phyloP scores from a whole-genome alignment of 2,113 vertebrate genomes.

The Dolichotis patagonum region DNA sequence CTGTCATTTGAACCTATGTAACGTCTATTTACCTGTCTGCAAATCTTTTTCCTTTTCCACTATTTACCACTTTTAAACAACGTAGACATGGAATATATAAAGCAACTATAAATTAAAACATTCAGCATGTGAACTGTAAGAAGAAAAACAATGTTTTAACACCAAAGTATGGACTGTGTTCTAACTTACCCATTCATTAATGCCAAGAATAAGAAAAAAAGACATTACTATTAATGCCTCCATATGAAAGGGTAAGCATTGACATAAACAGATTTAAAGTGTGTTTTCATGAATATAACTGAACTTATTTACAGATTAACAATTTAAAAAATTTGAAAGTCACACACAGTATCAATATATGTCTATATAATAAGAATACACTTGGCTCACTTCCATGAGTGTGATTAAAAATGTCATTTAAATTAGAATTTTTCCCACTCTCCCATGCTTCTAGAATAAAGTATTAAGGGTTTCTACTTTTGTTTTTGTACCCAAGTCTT shows the following conservation, averaged over 20 bases:
- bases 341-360: neutral
- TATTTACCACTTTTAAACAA: neutral
- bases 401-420: neutral
- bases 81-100: neutral
- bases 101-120: neutral
- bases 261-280: neutral
- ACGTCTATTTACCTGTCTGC: neutral
- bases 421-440: neutral
- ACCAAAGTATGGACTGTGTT: neutral
- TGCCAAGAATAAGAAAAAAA: neutral
- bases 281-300: neutral
- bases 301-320: neutral
- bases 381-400: neutral
- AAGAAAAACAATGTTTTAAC: neutral
- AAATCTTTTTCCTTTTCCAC: neutral
- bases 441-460: neutral
- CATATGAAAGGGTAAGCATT: neutral
- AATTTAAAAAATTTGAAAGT: neutral
- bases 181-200: neutral
- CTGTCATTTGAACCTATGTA: neutral
- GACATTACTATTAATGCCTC: neutral
- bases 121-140: neutral
- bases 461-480: neutral
- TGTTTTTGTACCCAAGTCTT: constrained; percentile 21
- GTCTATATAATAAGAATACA: neutral